phyloP scores from a whole-genome alignment of 2,113 vertebrate genomes.

The Phylloscopus trochilus region DNA sequence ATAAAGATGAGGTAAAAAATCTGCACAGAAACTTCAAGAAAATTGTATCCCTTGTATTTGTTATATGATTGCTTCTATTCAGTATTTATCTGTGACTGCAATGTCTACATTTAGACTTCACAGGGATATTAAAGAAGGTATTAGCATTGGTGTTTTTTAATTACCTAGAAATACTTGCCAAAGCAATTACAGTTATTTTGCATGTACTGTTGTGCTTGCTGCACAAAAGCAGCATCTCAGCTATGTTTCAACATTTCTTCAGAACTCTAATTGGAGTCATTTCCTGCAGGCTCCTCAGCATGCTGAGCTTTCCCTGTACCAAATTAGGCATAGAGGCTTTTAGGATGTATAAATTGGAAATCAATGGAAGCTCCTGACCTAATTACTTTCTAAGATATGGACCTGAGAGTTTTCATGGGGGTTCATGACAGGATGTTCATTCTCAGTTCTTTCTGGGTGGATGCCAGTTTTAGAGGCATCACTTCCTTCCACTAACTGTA shows the following conservation, averaged over 20 bases:
- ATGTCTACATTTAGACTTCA: neutral
- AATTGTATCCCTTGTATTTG: neutral
- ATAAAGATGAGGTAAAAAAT: neutral
- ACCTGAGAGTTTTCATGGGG: neutral
- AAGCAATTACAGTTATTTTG: neutral
- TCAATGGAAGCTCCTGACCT: conserved; percentile 15
- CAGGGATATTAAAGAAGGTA: neutral
- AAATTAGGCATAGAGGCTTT: neutral
- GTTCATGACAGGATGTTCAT: neutral
- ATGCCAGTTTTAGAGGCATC: neutral
- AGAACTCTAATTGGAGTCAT: neutral
- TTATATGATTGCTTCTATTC: neutral
- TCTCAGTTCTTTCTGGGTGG: neutral
- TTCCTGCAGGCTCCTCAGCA: neutral
- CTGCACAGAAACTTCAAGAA: neutral
- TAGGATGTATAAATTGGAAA: neutral
- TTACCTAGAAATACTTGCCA: neutral
- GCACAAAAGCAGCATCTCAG: neutral
- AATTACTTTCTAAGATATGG: neutral
- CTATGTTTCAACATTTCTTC: neutral
- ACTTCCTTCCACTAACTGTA: neutral
- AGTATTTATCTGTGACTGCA: neutral
- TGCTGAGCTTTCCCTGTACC: neutral
- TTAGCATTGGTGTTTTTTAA: neutral
- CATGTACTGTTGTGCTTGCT: neutral